Conservation (phyloP, 1,140 invertebrate species). For the Hestina assimilis region DNA sequence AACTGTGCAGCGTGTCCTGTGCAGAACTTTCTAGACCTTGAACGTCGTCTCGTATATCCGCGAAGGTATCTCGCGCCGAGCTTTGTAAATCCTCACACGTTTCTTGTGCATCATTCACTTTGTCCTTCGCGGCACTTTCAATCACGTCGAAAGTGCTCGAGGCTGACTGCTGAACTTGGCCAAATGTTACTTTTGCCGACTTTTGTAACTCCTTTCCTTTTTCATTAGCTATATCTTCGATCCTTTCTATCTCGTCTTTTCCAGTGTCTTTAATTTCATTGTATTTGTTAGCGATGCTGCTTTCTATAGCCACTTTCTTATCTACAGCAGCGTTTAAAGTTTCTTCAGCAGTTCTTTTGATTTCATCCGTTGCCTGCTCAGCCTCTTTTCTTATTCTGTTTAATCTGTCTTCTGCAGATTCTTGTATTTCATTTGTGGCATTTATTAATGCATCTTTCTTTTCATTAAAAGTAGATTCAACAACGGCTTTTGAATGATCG, state of each 20-base stretch:
- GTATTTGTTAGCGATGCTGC: slow-evolving; percentile 37
- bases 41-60: slow-evolving; percentile 57
- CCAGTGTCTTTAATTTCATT: slow-evolving; percentile 43
- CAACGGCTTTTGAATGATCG: slow-evolving; percentile 35
- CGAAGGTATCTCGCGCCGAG: slow-evolving; percentile 62
- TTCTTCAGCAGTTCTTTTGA: slow-evolving; percentile 63
- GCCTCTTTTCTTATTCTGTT: slow-evolving; percentile 65
- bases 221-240: slow-evolving; percentile 41
- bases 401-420: slow-evolving; percentile 49
- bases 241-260: slow-evolving; percentile 38
- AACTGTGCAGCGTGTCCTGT: slow-evolving; percentile 65
- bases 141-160: slow-evolving; percentile 66
- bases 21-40: slow-evolving; percentile 58
- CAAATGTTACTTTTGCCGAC: slow-evolving; percentile 54
- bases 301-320: slow-evolving; percentile 51
- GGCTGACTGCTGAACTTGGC: slow-evolving; percentile 59
- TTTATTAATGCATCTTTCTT: slow-evolving; percentile 47
- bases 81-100: slow-evolving; percentile 64
- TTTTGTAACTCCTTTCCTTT: slow-evolving; percentile 47
- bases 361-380: slow-evolving; percentile 61
- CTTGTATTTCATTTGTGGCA: slow-evolving; percentile 39
- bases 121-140: slow-evolving; percentile 68
- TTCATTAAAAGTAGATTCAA: slow-evolving; percentile 34
- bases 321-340: slow-evolving; percentile 50
- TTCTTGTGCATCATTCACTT: slow-evolving; percentile 50